phyloP scores from a whole-genome alignment of 2,888 invertebrate species.

The Dilophus febrilis region DNA sequence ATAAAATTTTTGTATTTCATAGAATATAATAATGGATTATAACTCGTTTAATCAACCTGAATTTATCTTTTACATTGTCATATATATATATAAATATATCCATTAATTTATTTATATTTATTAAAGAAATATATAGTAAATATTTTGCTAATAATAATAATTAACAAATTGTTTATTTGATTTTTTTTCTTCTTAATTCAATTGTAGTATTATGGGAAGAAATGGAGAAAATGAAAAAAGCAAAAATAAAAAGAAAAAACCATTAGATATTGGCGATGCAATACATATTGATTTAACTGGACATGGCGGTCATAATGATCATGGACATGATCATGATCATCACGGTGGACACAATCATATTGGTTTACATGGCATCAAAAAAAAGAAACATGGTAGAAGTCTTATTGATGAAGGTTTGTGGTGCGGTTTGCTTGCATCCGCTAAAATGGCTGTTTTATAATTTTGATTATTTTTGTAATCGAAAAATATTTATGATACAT shows the following conservation, averaged over 20 bases:
- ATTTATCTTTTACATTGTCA: too few relatives aligned
- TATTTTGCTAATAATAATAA: too few relatives aligned
- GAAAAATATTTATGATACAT: too few relatives aligned
- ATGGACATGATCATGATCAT: slow-evolving; percentile 4
- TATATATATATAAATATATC: too few relatives aligned
- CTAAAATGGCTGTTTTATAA: not conserved
- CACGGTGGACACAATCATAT: slow-evolving; percentile 11
- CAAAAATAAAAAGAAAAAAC: slow-evolving; percentile 14
- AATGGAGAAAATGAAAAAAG: slow-evolving; percentile 3
- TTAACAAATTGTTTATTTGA: too few relatives aligned
- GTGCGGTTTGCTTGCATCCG: slow-evolving; percentile 7
- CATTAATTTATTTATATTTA: too few relatives aligned
- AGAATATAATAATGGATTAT: too few relatives aligned
- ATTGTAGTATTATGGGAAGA: not conserved
- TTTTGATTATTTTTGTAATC: too few relatives aligned
- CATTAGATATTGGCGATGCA: slow-evolving; percentile 37
- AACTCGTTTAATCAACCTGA: too few relatives aligned
- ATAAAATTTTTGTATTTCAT: too few relatives aligned
- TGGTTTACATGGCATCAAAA: slow-evolving; percentile 13
- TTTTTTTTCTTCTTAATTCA: too few relatives aligned
- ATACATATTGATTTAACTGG: slow-evolving; percentile 35
- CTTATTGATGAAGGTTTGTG: slow-evolving; percentile 14
- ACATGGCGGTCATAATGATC: slow-evolving; percentile 29
- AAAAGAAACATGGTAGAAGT: slow-evolving; percentile 30
- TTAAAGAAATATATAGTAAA: too few relatives aligned